Evolutionary conservation across 1,140 invertebrate genomes (phyloP), one percentile per base, ranked within the genome.

Genomic region (Trinorchestia longiramus): DNA sequence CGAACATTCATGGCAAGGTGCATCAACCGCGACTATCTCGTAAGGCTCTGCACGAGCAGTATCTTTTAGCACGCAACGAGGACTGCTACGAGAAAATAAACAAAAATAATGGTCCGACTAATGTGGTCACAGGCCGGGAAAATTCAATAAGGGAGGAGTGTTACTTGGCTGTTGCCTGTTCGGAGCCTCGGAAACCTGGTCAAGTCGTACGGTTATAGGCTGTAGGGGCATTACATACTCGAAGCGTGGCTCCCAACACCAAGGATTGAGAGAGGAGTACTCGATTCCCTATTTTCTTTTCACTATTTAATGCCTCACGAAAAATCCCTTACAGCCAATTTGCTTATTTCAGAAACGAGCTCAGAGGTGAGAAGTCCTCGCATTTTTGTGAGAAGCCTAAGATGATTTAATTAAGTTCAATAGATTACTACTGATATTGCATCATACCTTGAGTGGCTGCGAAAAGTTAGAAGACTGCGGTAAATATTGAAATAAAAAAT

Each of bases 101-200:
- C 92, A 94, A 94, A 94, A 94, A 94, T 94, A 94, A 94, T 94
- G 92, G 92, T 94, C 92, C 92, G 92, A 94, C 92, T 94, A 94
- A 94, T 94, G 92, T 94, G 92, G 92, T 94, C 92, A 94, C 92
- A 94, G 92, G 92, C 92, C 92, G 92, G 40, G 43, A 94, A 94
- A 94, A 94, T 94, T 94, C 92, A 94, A 94, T 94, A 94, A 94
- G 92, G 92, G 47, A 47, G 44, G 92, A 94, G 92, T 94, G 92
- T 94, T 94, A 94, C 92, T 94, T 94, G 92, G 92, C 92, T 94
- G 92, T 94, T 94, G 92, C 92, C 43, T 94, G 92, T 94, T 94
- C 43, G 44, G 44, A 40, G 92, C 92, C 92, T 40, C 11, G 92
- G 44, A 94, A 94, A 94, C 92, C 92, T 94, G 92, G 92, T 47